Evolutionary conservation across 2,888 invertebrate species (phyloP), one percentile per base, ranked within the genome.

Genomic region (Idaea dimidiata): DNA sequence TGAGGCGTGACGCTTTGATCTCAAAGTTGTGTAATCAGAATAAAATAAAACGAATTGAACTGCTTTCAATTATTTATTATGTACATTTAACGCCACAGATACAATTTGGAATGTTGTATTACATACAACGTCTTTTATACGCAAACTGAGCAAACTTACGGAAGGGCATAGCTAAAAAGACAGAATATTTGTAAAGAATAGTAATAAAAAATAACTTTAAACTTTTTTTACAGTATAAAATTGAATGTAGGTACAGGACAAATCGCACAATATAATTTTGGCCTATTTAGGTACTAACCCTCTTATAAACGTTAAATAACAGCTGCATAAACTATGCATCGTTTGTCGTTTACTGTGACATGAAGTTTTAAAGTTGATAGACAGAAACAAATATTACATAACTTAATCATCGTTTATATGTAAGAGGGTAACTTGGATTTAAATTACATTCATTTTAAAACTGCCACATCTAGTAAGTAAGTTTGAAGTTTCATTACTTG

Each of bases 41-140:
- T 54, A 33, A 60, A 63, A 55, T 32, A n/a, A 56, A 64, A 53
- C 14, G 8, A 17, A 31, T 43, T 24, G 24, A 24, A 24, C 24
- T 5, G 59, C 54, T 61, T 59, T 88, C 82, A 87, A 87, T 88
- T 89, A 87, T 89, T 87, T 88, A 87, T 82, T 86, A 17, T 87
- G 76, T 67, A 64, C 78, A 81, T 70, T 74, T 71, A 76, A 71
- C 76, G 55, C 62, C 59, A 62, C 62, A 60, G 4, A 76, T 64
- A 75, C 67, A 76, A 65, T 78, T 76, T 79, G 79, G 80, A 84
- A 84, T 82, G 76, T 72, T 77, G 77, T 76, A 80, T 66, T 67
- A 60, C 71, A 75, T 78, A 78, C 75, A 65, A 65, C 70, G 69
- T 72, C 68, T 67, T 72, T 66, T 69, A 64, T 60, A 54, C 63